Base-by-base conservation (phyloP, 1,140 invertebrate genomes). In the Scaptomyza hsui region DNA sequence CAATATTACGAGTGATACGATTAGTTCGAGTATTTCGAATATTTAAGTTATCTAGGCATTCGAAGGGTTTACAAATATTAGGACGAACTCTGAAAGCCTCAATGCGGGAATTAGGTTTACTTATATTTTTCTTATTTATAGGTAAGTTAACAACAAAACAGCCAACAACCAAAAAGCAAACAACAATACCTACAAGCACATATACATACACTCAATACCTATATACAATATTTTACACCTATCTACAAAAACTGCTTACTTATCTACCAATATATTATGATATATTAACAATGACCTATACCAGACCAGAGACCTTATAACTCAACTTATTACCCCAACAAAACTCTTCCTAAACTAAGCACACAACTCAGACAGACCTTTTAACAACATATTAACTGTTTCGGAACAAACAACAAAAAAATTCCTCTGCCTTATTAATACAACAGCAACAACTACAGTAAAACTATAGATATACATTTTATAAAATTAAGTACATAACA, bases 41-140 rank as follows among this genome's bases (percentile, higher is more conserved):
- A 94, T 99, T 99, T 94, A 99, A 99, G 93, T 94, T 99, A 90
- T 98, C 97, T 83, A 95, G 98, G 90, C 98, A 99, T 94, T 99
- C 97, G 92, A 99, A 98, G 93, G 98, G 98, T 91, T 95, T 99
- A 88, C 97, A 99, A 94, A 99, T 99, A 92, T 94, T 99, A 90
- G 98, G 98, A 89, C 96, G 99, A 92, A 99, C 99, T 83, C 95
- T 99, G 91, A 99, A 99, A 94, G 99, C 99, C 92, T 99, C 98
- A 91, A 99, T 99, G 97, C 95, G 98, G 93, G 99, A 99, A 94
- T 96, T 99, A 90, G 98, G 98, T 92, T 95, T 99, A 92, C 96
- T 99, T 93, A 99, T 99, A 94, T 99, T 99, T 96, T 99, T 99
- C 95, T 95, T 99, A 91, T 98, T 99, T 92, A 99, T 99, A 92